Conservation (phyloP, 2,797 vertebrate species). For the Gobio occitaniae region DNA sequence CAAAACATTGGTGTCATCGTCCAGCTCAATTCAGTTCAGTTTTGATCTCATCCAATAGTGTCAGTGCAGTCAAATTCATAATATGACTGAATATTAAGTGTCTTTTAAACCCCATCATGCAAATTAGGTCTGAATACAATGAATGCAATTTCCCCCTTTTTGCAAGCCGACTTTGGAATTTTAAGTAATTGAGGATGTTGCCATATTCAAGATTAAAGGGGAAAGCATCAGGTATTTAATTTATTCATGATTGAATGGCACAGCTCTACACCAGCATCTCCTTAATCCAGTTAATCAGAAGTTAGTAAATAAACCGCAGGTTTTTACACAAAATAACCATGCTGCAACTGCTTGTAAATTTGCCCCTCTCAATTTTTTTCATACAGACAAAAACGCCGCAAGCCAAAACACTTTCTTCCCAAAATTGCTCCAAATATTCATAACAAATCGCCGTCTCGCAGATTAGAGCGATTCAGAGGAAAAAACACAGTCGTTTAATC, state of each 20-base stretch:
- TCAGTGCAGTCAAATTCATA: background rate
- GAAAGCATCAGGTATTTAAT: background rate
- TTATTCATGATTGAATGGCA: background rate
- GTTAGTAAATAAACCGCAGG: background rate
- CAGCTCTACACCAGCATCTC: background rate
- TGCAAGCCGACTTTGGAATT: background rate
- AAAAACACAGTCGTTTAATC: background rate
- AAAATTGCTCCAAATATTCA: slow-evolving; percentile 2
- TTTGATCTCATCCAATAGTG: background rate
- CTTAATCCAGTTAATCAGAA: background rate
- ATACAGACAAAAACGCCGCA: background rate
- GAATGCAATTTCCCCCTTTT: background rate
- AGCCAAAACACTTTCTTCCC: background rate
- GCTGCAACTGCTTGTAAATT: background rate
- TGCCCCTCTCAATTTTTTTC: background rate
- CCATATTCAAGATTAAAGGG: background rate
- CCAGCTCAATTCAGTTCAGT: background rate
- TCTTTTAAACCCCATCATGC: too few relatives aligned
- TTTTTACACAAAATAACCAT: background rate
- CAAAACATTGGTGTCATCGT: background rate
- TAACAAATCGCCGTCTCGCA: background rate
- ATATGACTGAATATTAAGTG: too few relatives aligned
- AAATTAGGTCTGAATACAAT: background rate
- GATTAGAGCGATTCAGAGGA: background rate
- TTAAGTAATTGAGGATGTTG: background rate